Percentiles rank a stretch among this genome's conserved stretches.
phyloP scores from a whole-genome alignment of 2,797 vertebrate species.

The Sebastes hubbsi region DNA sequence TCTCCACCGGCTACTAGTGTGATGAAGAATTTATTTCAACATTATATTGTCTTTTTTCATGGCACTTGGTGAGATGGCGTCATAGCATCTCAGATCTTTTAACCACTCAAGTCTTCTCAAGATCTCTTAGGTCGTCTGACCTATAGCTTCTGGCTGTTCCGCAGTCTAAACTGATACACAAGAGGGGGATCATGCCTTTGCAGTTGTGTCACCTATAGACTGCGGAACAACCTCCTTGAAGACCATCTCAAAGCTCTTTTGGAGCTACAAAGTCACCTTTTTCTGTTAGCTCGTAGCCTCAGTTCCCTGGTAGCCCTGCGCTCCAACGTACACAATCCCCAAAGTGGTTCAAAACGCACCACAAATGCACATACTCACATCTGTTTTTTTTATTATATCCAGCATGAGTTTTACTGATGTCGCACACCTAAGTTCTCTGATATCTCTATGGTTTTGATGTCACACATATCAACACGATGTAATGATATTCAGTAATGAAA shows the following conservation, averaged over 20 bases:
- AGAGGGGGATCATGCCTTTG: neutral
- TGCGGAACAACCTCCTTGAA: neutral
- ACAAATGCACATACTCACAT: neutral
- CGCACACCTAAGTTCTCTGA: neutral
- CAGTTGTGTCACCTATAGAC: neutral
- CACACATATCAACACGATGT: neutral
- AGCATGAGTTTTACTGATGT: neutral
- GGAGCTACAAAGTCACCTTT: neutral
- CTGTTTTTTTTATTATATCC: neutral
- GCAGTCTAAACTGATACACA: neutral
- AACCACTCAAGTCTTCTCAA: neutral
- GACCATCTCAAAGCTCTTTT: neutral
- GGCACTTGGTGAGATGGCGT: neutral
- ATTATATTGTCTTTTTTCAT: neutral
- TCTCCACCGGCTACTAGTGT: neutral
- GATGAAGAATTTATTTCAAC: neutral
- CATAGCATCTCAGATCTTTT: neutral
- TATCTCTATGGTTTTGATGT: neutral
- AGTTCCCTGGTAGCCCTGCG: neutral
- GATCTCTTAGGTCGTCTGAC: neutral
- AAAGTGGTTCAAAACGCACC: neutral
- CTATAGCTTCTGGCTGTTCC: neutral
- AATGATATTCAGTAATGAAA: neutral
- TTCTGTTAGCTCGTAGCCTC: neutral
- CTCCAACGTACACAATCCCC: neutral